These are phyloP conservation scores for Drosophila glabriapex DNA, from an alignment of 2,888 invertebrate genomes.

Conservation along the genomic window DNA sequence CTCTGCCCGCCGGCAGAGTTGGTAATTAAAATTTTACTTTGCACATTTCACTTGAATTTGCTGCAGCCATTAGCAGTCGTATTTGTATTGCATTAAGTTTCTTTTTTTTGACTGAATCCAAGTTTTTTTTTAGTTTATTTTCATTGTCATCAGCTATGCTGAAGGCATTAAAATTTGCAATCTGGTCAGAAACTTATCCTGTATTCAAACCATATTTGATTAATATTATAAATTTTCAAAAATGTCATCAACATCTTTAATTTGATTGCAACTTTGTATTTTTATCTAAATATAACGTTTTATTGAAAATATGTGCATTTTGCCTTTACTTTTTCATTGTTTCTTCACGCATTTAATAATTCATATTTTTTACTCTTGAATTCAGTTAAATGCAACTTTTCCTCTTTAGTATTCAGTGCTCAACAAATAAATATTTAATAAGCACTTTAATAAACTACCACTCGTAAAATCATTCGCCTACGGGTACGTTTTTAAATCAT, in stretches of 20 bases:
- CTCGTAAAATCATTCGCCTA: background rate
- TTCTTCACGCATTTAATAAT: background rate
- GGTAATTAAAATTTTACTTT: conserved; percentile 66
- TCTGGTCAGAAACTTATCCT: conserved; percentile 5
- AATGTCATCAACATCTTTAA: background rate
- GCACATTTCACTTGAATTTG: conserved; percentile 57
- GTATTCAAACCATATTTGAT: background rate
- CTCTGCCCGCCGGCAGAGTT: conserved; percentile 12
- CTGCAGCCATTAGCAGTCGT: conserved; percentile 18
- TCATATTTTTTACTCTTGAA: conserved; percentile 7
- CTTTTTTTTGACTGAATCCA: conserved; percentile 16
- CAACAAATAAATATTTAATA: conserved; percentile 13
- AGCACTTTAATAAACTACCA: conserved; percentile 19
- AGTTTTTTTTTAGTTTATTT: background rate
- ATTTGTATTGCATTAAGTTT: conserved; percentile 17
- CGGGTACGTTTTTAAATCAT: background rate
- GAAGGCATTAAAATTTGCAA: conserved; percentile 14
- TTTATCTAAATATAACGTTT: background rate
- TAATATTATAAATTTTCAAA: background rate
- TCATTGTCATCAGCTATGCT: conserved; percentile 3
- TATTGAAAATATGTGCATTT: background rate
- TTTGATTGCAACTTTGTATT: background rate
- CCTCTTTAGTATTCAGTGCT: background rate
- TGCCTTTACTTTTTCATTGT: conserved; percentile 10
- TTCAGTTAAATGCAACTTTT: conserved; percentile 31